Evolutionary conservation across 2,888 invertebrate genomes (phyloP), one percentile per base, ranked within the genome.

Genomic region (Liodrosophila aerea): DNA sequence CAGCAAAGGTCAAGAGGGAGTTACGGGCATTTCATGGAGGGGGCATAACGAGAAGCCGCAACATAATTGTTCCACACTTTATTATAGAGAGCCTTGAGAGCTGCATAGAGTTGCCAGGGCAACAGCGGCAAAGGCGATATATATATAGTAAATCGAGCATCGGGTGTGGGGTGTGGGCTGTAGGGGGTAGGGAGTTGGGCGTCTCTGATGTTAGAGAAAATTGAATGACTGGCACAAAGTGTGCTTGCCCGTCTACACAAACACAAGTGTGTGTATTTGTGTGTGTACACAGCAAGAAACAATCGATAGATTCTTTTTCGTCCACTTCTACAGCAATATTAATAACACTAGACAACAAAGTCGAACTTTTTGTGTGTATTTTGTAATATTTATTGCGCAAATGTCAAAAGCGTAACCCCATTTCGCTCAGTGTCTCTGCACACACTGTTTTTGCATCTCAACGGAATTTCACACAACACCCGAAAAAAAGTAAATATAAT

Each of bases 141-240:
- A 8, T n/a, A 9, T 30, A n/a, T 30, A 30, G 2, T 3, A 34
- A n/a, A n/a, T 2, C 27, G 16, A 16, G 12, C 33, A 11, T 4
- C 1, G 15, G 43, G 4, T 29, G 8, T 12, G 1, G 8, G 9
- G 44, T 8, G 16, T 0, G 4, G 40, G 13, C 7, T 8, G 0
- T 9, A 7, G 18, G 7, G 9, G 5, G 13, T 1, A 7, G 11
- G 12, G 1, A 15, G 16, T n/a, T 7, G 36, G 16, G 3, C 5
- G 5, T n/a, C 11, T 37, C 12, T 16, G 22, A 11, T 4, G 16
- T 13, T 31, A 29, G 33, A 27, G 15, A 47, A 77, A 62, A 76
- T 82, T 73, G 69, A 80, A 78, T 78, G 77, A 83, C 83, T 64
- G 40, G 68, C 76, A 45, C 34, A 49, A 62, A 61, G 54, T 43